Base-by-base conservation (phyloP, 2,113 vertebrate genomes). In the Phylloscopus trochiloides region DNA sequence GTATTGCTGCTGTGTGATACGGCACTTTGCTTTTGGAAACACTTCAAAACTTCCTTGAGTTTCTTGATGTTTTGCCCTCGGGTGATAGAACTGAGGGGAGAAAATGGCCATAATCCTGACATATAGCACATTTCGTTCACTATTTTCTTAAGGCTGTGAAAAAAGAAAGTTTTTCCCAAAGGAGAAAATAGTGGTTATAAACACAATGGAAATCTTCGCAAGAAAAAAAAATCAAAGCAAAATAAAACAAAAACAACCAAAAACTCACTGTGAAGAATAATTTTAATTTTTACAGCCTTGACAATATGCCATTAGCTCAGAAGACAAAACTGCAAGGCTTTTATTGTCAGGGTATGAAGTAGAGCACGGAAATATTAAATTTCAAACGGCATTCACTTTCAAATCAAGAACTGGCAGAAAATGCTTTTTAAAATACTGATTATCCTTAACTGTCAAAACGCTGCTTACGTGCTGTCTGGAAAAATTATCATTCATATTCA, bases 381-480 rank as follows among this genome's bases (percentile, higher is more conserved):
- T 82, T 94, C 51, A 92, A 80, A 54, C 34, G 74, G 31, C 55
- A 90, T 86, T 85, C 65, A 82, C 59, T 87, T 86, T 76, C 58
- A 91, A 92, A 88, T 84, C 51, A 73, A 88, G 52, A 68, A 70
- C 52, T 90, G 47, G 10, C 52, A 88, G n/a, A 93, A 92, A 96
- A 83, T 52, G 16, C 5, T 51, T 71, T 93, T 95, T 85, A 43
- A 87, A 96, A 90, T 57, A 81, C 26, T 73, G 34, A 63, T 85
- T 96, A 52, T 89, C 74, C 66, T 83, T 94, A 92, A 73, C 91
- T 92, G 88, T 94, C 91, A 95, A 91, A 97, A 90, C 0, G 1
- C 51, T 50, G 50, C 43, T 88, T 91, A 91, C 2, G 4, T 87
- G 55, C 71, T 89, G 76, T 86, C 88, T 68, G 76, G 65, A 66